phyloP scores from a whole-genome alignment of 2,888 invertebrate species.

The Synanthedon tipuliformis region DNA sequence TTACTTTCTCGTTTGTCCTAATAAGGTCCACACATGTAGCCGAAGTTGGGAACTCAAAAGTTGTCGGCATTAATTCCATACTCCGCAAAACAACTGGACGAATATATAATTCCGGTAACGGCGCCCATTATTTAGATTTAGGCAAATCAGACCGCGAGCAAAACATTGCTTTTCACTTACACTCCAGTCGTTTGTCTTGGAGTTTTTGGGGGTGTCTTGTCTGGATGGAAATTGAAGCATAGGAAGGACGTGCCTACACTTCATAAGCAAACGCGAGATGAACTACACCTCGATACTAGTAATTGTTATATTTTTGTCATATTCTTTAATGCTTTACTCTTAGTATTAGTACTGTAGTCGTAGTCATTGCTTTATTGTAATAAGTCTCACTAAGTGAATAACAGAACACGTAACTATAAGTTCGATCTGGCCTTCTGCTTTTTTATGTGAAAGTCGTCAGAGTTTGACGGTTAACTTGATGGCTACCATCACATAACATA shows the following conservation, averaged over 20 bases:
- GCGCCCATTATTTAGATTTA: conserved; percentile 63
- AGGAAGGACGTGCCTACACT: background rate
- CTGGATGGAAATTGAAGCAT: background rate
- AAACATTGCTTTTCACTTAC: conserved; percentile 64
- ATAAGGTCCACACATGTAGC: background rate
- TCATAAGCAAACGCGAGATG: background rate
- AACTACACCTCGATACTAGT: too few relatives aligned
- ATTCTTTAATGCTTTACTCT: too few relatives aligned
- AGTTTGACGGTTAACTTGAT: too few relatives aligned
- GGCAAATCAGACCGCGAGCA: conserved; percentile 48
- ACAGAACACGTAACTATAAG: too few relatives aligned
- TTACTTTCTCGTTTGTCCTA: background rate
- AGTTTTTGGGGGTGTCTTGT: conserved; percentile 33
- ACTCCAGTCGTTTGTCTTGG: conserved; percentile 48
- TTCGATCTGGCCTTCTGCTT: too few relatives aligned
- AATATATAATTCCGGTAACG: conserved; percentile 54
- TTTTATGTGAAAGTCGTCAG: too few relatives aligned
- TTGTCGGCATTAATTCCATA: conserved; percentile 30
- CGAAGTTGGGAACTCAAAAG: conserved; percentile 10
- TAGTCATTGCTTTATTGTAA: too few relatives aligned
- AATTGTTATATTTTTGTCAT: too few relatives aligned
- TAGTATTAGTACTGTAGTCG: too few relatives aligned
- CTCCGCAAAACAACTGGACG: conserved; percentile 40
- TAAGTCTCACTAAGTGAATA: too few relatives aligned
- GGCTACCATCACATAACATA: too few relatives aligned